Conservation (phyloP, 2,113 vertebrate genomes). For the Epinephelus moara region DNA sequence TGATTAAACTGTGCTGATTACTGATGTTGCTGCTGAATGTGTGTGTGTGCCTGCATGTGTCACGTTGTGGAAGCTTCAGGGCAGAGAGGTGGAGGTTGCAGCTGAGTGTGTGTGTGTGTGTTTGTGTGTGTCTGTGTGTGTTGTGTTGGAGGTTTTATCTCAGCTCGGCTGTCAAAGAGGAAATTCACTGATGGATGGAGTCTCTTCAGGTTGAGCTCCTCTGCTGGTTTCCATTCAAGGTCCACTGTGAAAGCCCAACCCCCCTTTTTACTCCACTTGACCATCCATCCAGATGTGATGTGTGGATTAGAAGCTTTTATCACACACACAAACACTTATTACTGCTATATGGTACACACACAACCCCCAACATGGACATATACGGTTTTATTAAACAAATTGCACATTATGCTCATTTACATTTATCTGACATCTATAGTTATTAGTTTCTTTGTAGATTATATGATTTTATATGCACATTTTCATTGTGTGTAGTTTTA, state of each 20-base stretch:
- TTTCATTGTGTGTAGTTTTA: too few species aligned
- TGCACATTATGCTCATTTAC: background rate
- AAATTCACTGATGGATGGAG: slow-evolving; percentile 59
- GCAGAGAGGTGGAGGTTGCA: slow-evolving; percentile 5
- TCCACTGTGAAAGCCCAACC: slow-evolving; percentile 43
- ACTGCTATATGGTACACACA: slow-evolving; percentile 26
- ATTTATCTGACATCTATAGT: background rate
- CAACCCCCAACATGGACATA: slow-evolving; percentile 32
- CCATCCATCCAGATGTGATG: slow-evolving; percentile 75
- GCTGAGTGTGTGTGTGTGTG: background rate
- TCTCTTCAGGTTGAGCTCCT: slow-evolving; percentile 51
- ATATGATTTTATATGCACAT: background rate
- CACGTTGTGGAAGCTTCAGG: slow-evolving; percentile 34
- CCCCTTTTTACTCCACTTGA: slow-evolving; percentile 55
- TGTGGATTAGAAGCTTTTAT: slow-evolving; percentile 79
- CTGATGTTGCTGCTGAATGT: slow-evolving; percentile 11
- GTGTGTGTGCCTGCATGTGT: slow-evolving; percentile 31
- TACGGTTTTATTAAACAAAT: background rate
- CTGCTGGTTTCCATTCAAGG: slow-evolving; percentile 64
- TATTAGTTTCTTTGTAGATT: background rate
- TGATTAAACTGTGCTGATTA: slow-evolving; percentile 67
- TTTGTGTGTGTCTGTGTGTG: background rate
- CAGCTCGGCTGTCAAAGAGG: slow-evolving; percentile 27
- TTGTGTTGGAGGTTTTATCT: slow-evolving; percentile 41
- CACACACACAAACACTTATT: slow-evolving; percentile 51